Evolutionary conservation across 2,113 vertebrate species (phyloP).

Genomic region (Brachyhypopomus gauderio): DNA sequence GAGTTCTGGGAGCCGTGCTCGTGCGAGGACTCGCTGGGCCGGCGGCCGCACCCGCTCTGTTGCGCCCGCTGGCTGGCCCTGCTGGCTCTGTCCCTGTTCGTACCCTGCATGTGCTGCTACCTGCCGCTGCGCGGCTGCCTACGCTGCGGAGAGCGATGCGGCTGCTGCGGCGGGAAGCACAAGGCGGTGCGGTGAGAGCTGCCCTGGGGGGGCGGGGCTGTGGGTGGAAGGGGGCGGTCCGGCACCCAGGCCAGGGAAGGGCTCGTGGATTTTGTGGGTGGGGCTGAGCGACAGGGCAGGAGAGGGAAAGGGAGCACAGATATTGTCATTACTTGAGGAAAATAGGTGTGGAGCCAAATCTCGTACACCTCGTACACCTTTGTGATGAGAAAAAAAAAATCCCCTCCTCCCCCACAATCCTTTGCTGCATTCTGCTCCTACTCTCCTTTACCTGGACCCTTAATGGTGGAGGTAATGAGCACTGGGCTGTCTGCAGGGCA

Average conservation of each 20-base stretch:
- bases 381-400: slow-evolving; percentile 19
- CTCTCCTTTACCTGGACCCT: slow-evolving; percentile 67
- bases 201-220: slow-evolving; percentile 41
- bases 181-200: slow-evolving; percentile 88
- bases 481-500: slow-evolving; percentile 22
- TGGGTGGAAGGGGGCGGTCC: background rate
- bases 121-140: slow-evolving; percentile 89
- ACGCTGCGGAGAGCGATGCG: slow-evolving; percentile 86
- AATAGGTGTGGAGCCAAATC: slow-evolving; percentile 56
- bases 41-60: slow-evolving; percentile 81
- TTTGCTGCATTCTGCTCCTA: slow-evolving; percentile 71
- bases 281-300: slow-evolving; percentile 31
- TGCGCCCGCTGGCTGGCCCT: slow-evolving; percentile 89
- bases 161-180: slow-evolving; percentile 90
- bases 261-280: slow-evolving; percentile 46
- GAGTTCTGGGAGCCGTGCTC: slow-evolving; percentile 95
- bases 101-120: slow-evolving; percentile 96
- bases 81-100: slow-evolving; percentile 83
- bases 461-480: slow-evolving; percentile 40
- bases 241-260: slow-evolving; percentile 1
- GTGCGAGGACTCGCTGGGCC: slow-evolving; percentile 83
- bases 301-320: slow-evolving; percentile 20
- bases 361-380: slow-evolving; percentile 49
- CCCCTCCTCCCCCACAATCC: slow-evolving; percentile 54
- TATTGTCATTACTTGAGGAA: slow-evolving; percentile 9